Base-by-base conservation (phyloP, 2,113 vertebrate genomes). In the Ictalurus punctatus region DNA sequence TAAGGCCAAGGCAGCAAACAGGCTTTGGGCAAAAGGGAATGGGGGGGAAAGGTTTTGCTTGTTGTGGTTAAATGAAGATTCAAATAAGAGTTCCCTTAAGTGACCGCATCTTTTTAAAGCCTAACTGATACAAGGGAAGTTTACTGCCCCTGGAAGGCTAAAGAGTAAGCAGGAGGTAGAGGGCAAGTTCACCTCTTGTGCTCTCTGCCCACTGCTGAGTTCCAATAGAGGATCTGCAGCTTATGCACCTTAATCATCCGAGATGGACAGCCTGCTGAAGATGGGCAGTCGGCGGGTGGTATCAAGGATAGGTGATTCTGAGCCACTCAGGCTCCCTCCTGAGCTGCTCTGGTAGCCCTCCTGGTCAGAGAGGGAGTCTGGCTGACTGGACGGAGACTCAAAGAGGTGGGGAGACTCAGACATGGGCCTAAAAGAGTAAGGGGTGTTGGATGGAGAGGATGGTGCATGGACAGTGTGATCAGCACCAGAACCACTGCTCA, bases 201-300 rank as follows among this genome's bases (percentile, higher is more conserved):
- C 90, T 89, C 83, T 63, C 79, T 87, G 74, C 80, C 81, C 59
- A 89, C 81, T 87, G 89, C 88, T 65, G 65, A 76, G 52, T 85
- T 86, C 88, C 86, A 90, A 83, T 81, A 74, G 30, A 90, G 86
- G 40, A 86, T 86, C 84, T 88, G 87, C 87, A 87, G 84, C 84
- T 78, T 84, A 48, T 84, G 91, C 85, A 44, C 87, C 91, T 95
- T 97, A 99, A 93, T 99, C 98, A 17, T 99, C 98, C 1, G 98
- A 99, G 96, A 98, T 98, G 93, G 98, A 99, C 91, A 99, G 98
- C 97, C 98, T 98, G 97, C 98, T 99, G 95, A 99, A 99, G 96
- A 99, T 99, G 94, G 98, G 98, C 91, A 99, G 97, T 93, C 98
- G 97, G 94, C 97, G 97, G 94, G 96, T 97, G 96, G 95, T 98